Evolutionary conservation across 2,888 invertebrate species (phyloP), one percentile per base, ranked within the genome.

Genomic region (Aradus depressus): DNA sequence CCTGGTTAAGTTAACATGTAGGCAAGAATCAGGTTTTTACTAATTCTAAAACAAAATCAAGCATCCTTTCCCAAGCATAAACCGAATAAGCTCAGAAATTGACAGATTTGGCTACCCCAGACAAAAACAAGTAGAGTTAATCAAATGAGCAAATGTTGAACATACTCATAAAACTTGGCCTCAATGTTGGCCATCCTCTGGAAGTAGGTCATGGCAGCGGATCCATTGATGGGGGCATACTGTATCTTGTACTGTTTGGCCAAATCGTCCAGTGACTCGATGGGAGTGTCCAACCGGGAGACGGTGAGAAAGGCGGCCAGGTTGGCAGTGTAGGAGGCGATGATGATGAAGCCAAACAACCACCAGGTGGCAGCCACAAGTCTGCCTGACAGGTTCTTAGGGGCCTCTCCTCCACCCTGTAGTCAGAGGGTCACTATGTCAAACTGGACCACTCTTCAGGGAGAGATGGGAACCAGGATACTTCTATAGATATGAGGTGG

Each of bases 301-400:
- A 91, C 90, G 0, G 97, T 97, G 51, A 97, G 73, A 66, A 96
- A 97, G 1, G 97, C 97, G 2, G 97, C 97, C 64, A 97, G 74
- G 69, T 97, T 97, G 1, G 97, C 97, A 0, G 97, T 97, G 69
- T 97, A 97, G 0, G 95, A 95, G 3, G 97, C 97, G 65, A 97
- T 96, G 59, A 97, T 93, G 65, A 97, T 96, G 68, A 97, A 97
- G 0, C 96, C 95, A 69, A 97, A 97, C 21, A 97, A 72, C 97
- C 97, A 97, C 96, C 95, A 96, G 0, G 96, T 96, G 2, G 96
- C 96, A 0, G 96, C 96, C 0, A 97, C 84, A 10, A 97, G 71
- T 44, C 96, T 76, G 0, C 96, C 96, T 0, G 95, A 95, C 1
- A 97, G 73, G 68, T 96, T 96, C 67, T 93, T 92, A 0, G 95